A percentile compares a stretch with the other conserved stretches of the same genome.
These are phyloP conservation scores for Listronotus bonariensis DNA, from an alignment of 1,140 invertebrate genomes.

Conservation along the genomic window DNA sequence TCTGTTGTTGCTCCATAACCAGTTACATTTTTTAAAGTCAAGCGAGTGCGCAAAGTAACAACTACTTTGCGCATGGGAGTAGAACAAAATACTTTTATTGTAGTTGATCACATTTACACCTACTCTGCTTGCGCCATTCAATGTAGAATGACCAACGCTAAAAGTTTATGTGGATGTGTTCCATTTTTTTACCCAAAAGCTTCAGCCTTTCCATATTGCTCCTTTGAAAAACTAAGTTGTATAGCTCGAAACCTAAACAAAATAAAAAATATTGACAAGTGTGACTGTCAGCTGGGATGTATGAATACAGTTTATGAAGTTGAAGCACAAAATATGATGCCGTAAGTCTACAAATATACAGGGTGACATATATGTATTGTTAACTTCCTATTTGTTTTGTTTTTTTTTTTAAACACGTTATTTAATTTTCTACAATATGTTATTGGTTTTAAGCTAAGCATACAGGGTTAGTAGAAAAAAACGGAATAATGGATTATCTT, in stretches of 20 bases:
- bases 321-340: constrained; percentile 67
- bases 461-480: no score
- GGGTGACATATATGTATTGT: no score
- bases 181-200: constrained; percentile 66
- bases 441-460: no score
- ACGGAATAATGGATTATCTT: no score
- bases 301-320: constrained; percentile 74
- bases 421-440: no score
- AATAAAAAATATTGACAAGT: constrained; percentile 64
- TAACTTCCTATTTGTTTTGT: no score
- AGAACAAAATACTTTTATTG: no score
- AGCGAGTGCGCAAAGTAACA: no score
- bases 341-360: constrained; percentile 53
- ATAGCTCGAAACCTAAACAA: constrained; percentile 60
- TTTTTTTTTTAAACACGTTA: no score
- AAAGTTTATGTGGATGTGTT: constrained; percentile 66
- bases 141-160: constrained; percentile 67
- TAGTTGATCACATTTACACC: constrained; percentile 65
- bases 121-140: constrained; percentile 71
- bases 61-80: no score
- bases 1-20: no score
- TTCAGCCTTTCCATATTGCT: constrained; percentile 62
- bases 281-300: constrained; percentile 70
- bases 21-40: no score
- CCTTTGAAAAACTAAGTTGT: constrained; percentile 62